These are phyloP conservation scores for Nothobranchius kuhntae DNA, from an alignment of 2,113 vertebrate genomes.

Conservation along the genomic window DNA sequence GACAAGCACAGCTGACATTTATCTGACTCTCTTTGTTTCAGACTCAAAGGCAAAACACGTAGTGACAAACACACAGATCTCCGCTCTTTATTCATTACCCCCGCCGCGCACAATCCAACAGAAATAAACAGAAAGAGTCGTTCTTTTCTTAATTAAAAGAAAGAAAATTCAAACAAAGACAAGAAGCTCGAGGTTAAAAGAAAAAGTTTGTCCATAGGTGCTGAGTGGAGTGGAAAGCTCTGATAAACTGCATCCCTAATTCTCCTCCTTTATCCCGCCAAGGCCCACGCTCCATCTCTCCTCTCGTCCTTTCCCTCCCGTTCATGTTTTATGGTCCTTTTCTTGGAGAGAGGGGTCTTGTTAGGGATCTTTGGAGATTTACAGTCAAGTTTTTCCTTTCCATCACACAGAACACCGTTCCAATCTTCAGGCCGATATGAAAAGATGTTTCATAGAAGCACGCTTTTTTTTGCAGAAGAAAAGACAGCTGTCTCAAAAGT, in stretches of 20 bases:
- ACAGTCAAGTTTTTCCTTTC: constrained; percentile 65
- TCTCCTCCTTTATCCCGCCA: constrained; percentile 67
- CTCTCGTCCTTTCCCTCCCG: constrained; percentile 30
- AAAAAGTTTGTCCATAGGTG: constrained; percentile 57
- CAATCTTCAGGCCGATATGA: constrained; percentile 70
- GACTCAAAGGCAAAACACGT: constrained; percentile 4
- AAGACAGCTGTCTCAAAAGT: constrained; percentile 64
- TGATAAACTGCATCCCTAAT: constrained; percentile 73
- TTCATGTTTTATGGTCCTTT: constrained; percentile 76
- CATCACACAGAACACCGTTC: constrained; percentile 61
- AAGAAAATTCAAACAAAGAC: constrained; percentile 4
- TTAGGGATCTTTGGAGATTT: constrained; percentile 76
- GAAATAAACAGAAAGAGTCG: background rate
- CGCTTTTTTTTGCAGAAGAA: constrained; percentile 36
- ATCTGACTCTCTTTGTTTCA: constrained; percentile 20
- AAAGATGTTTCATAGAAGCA: constrained; percentile 65
- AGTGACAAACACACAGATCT: constrained; percentile 2
- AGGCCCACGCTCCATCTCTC: constrained; percentile 51
- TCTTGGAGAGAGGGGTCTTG: constrained; percentile 68
- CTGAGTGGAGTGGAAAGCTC: constrained; percentile 59
- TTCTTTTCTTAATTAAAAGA: constrained; percentile 2
- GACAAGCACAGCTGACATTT: constrained; percentile 39
- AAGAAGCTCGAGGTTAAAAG: constrained; percentile 61
- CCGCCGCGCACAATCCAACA: constrained; percentile 1
- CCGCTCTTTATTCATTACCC: constrained; percentile 27